A percentile compares a stretch with the other conserved stretches of the same genome.
phyloP scores from a whole-genome alignment of 2,888 invertebrate genomes.

The Drosophila gaucha region DNA sequence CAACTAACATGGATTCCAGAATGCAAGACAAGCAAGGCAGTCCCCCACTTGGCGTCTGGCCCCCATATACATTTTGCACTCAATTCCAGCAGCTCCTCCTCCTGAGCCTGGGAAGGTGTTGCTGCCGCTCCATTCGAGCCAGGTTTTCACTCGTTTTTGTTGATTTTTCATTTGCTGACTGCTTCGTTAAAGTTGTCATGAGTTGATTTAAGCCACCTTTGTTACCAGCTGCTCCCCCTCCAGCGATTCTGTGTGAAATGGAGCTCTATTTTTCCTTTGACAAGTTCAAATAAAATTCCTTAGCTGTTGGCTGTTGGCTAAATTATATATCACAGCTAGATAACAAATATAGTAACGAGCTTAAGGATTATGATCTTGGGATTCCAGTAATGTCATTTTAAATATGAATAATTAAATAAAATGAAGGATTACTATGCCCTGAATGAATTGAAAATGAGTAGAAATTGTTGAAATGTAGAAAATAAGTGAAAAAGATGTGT shows the following conservation, averaged over 20 bases:
- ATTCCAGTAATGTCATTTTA: too few species aligned
- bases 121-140: slow-evolving; percentile 31
- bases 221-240: slow-evolving; percentile 32
- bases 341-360: too few species aligned
- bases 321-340: background rate
- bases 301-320: background rate
- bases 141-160: slow-evolving; percentile 60
- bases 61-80: slow-evolving; percentile 68
- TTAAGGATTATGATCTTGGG: too few species aligned
- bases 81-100: slow-evolving; percentile 59
- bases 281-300: slow-evolving; percentile 24
- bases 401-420: too few species aligned
- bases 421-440: too few species aligned
- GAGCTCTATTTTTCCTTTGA: slow-evolving; percentile 15
- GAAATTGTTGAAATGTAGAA: too few species aligned
- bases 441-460: too few species aligned
- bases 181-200: slow-evolving; percentile 78
- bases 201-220: slow-evolving; percentile 77
- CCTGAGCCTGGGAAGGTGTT: slow-evolving; percentile 41
- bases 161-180: slow-evolving; percentile 61
- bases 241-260: slow-evolving; percentile 7
- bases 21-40: slow-evolving; percentile 52
- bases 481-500: too few species aligned
- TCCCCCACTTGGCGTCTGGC: background rate
- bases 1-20: slow-evolving; percentile 74